Percentiles rank a stretch among this genome's conserved stretches.
Conservation (phyloP, 2,113 vertebrate species). For the Eulemur rufifrons region DNA sequence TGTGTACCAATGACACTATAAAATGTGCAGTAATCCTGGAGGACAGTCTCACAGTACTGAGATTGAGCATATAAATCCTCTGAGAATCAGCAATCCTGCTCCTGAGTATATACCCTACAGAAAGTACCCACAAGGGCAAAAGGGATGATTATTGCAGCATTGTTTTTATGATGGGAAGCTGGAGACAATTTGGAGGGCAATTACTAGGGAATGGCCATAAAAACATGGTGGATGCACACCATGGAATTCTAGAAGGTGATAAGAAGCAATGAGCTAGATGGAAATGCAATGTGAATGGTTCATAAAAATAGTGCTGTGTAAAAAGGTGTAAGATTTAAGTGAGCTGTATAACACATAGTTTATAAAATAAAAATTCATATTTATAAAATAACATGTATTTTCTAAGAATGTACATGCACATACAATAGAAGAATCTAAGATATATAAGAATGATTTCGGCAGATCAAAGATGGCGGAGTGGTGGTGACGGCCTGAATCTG, state of each 20-base stretch:
- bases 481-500: no score
- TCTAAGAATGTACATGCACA: not conserved
- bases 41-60: not conserved
- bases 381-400: not conserved
- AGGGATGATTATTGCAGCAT: not conserved
- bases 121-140: not conserved
- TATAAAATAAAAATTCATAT: not conserved
- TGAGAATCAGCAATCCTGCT: not conserved
- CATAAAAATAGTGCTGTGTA: not conserved
- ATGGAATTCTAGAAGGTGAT: not conserved
- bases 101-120: not conserved
- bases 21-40: not conserved
- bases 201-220: not conserved
- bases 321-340: not conserved
- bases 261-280: not conserved
- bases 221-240: not conserved
- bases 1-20: not conserved
- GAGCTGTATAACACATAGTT: not conserved
- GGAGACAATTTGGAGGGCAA: not conserved
- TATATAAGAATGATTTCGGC: not conserved
- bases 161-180: not conserved
- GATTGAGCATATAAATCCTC: not conserved
- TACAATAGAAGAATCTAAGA: not conserved
- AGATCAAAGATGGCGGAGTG: no score
- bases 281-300: not conserved